Base-by-base conservation (phyloP, 2,888 invertebrate genomes). In the Megaustenia siamemsis region DNA sequence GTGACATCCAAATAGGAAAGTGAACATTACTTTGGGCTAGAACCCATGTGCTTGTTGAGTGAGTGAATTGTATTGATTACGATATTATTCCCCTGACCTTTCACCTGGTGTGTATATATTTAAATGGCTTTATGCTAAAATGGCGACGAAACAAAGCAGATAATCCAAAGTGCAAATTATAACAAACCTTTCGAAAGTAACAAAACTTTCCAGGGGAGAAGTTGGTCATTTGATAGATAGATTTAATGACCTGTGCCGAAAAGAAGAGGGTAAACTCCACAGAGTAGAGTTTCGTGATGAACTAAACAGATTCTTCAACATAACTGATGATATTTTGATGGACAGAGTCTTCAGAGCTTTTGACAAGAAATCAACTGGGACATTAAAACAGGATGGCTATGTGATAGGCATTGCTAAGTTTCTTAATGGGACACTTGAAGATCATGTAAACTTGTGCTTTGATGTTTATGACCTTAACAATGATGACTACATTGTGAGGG, bases 271-370 rank as follows among this genome's bases (percentile, higher is more conserved):
- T n/a, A 92, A 90, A 78, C 83, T 93, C 85, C 92, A 93, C 86
- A 87, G 93, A 76, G 84, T 86, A 1, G 90, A 88, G 76, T 94
- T 94, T 86, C 80, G 93, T 49, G 93, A 93, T 78, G 87, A 93
- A 40, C 87, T 94, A 8, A 91, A 93, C 83, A 90, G 92, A 82
- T 88, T 89, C 76, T 97, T 97, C 92, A 96, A 96, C 90, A 96
- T 97, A 81, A 97, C 97, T 0, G 97, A 97, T 92, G 97, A 97
- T 90, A 95, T 96, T n/a, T 94, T 97, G 60, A 95, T 97, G 92
- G 97, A 97, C 90, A 95, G 97, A 91, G 96, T 94, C 32, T 93
- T 93, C 88, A 88, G 92, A 85, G 94, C 93, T 56, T 97, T 97
- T 96, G 97, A 97, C 93, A 96, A 96, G 10, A 96, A 96, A 5